phyloP scores from a whole-genome alignment of 2,797 vertebrate species.

The Catamblyrhynchus diadema region DNA sequence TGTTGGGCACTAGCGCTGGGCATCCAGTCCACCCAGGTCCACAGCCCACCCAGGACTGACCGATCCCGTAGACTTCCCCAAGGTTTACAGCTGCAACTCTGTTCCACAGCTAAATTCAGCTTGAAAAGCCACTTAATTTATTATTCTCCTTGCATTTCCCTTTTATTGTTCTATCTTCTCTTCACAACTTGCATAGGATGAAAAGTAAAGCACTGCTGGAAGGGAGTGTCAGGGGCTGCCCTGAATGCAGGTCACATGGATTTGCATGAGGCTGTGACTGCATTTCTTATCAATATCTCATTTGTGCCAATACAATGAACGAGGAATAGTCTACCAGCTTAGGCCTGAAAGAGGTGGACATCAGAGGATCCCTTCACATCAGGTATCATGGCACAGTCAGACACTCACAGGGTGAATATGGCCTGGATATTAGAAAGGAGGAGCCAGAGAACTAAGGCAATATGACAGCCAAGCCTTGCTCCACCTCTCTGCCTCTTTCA shows the following conservation, averaged over 20 bases:
- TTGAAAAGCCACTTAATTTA: background rate
- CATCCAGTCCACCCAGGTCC: background rate
- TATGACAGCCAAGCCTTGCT: background rate
- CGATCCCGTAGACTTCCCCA: background rate
- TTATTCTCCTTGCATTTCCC: background rate
- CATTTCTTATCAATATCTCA: background rate
- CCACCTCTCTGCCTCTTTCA: background rate
- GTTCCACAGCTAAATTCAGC: background rate
- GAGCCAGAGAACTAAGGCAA: background rate
- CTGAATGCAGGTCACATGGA: accelerated
- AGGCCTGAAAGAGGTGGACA: background rate
- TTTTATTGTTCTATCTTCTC: background rate
- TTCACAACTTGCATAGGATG: background rate
- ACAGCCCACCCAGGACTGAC: background rate
- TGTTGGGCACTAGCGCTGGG: background rate
- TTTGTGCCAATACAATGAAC: background rate
- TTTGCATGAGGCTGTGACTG: background rate
- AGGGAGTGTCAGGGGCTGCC: background rate
- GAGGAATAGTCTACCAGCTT: background rate
- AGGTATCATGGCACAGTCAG: accelerated
- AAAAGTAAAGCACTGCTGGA: background rate
- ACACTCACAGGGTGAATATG: background rate
- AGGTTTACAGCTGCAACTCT: background rate
- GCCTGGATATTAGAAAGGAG: background rate
- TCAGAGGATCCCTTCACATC: background rate